phyloP scores from a whole-genome alignment of 1,140 invertebrate species.

The Plutomurus gul region DNA sequence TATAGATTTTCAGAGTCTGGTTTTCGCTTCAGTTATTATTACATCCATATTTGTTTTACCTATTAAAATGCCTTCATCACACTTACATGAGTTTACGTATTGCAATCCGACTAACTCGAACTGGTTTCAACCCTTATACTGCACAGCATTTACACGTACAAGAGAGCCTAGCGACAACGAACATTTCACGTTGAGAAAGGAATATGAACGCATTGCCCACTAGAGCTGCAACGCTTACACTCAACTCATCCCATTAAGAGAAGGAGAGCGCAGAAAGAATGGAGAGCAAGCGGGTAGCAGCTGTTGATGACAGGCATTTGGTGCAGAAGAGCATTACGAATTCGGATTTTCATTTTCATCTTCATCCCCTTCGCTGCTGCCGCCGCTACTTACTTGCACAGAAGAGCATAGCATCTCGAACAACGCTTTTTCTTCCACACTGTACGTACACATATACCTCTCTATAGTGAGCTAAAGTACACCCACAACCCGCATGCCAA shows the following conservation, averaged over 20 bases:
- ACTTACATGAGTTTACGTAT: no score
- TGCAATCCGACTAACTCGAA: no score
- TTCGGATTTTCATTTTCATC: conserved; percentile 35
- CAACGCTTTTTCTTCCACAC: not conserved
- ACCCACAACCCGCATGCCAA: conserved; percentile 26
- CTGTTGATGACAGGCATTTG: conserved; percentile 34
- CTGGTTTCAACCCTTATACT: no score
- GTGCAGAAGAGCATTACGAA: not conserved
- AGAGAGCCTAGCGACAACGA: no score
- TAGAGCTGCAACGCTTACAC: not conserved
- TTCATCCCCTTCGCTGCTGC: not conserved
- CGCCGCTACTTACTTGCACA: not conserved
- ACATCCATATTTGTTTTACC: no score
- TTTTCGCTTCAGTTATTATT: no score
- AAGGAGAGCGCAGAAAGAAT: not conserved
- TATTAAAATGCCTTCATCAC: no score
- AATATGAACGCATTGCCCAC: not conserved
- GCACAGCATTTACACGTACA: no score
- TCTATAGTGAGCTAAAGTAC: not conserved
- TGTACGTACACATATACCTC: no score
- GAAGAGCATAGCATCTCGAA: not conserved
- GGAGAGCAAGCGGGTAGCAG: conserved; percentile 7
- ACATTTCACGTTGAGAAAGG: not conserved
- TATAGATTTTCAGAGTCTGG: no score
- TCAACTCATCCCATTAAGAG: not conserved